Evolutionary conservation across 2,113 vertebrate species (phyloP).

Genomic region (Ammodytes dubius): DNA sequence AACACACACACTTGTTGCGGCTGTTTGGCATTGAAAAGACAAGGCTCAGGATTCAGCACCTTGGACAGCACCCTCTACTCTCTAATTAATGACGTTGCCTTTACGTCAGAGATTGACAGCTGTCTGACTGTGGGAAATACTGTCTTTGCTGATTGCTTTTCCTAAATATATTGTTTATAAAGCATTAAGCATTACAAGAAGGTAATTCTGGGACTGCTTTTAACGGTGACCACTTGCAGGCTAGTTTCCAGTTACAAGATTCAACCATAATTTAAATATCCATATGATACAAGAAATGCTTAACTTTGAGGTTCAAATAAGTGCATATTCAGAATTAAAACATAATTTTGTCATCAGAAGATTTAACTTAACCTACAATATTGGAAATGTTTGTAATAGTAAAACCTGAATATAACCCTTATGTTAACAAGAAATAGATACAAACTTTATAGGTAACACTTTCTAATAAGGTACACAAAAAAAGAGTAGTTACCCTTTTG

Average conservation of each 20-base stretch:
- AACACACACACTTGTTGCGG: neutral
- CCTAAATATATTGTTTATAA: too few relatives aligned
- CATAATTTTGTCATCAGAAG: neutral
- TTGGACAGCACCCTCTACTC: conserved; percentile 61
- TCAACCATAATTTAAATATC: neutral
- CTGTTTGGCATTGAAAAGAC: neutral
- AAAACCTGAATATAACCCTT: too few relatives aligned
- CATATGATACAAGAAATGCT: neutral
- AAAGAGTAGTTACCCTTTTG: too few relatives aligned
- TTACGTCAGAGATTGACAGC: conserved; percentile 35
- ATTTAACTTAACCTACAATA: neutral
- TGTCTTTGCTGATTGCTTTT: neutral
- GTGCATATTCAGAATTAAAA: neutral
- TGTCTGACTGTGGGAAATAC: neutral
- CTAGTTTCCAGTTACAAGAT: neutral
- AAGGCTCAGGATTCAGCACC: conserved; percentile 59
- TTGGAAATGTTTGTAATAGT: neutral
- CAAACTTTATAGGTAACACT: neutral
- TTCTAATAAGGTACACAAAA: too few relatives aligned
- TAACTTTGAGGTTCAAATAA: neutral
- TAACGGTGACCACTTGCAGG: too few relatives aligned
- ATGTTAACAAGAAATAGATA: neutral
- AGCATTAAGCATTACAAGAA: neutral
- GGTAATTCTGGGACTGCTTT: neutral
- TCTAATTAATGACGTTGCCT: conserved; percentile 1